These are phyloP conservation scores for Apistogramma diplotaenia DNA, from an alignment of 2,113 vertebrate species.

Conservation along the genomic window DNA sequence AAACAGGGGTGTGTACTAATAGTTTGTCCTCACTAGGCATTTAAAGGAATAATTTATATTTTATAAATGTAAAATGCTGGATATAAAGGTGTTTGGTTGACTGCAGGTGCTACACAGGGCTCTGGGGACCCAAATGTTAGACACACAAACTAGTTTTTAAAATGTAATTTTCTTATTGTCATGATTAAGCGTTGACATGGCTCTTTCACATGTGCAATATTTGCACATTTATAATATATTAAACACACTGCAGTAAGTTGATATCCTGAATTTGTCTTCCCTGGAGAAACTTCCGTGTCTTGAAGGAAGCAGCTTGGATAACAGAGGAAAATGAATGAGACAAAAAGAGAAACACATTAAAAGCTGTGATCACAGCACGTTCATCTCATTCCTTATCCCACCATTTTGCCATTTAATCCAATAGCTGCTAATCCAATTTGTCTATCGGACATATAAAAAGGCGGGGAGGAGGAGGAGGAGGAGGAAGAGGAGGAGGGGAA, in stretches of 20 bases:
- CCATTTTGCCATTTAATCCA: conserved; percentile 97
- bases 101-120: no score
- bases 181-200: neutral
- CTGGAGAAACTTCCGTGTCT: neutral
- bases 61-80: no score
- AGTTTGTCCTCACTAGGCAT: no score
- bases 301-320: neutral
- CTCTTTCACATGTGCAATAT: neutral
- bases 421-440: conserved; percentile 99
- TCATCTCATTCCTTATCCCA: conserved; percentile 93
- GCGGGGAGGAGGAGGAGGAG: conserved; percentile 10
- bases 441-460: conserved; percentile 92
- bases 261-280: neutral
- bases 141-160: neutral
- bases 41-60: no score
- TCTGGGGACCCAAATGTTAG: neutral
- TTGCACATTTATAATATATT: neutral
- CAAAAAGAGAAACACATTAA: conserved; percentile 66
- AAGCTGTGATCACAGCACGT: conserved; percentile 90
- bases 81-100: no score
- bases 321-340: conserved; percentile 15
- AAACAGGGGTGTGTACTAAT: neutral
- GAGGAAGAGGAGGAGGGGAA: conserved; percentile 13
- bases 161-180: fast-evolving
- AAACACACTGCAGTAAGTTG: neutral